Conservation (phyloP, 2,888 invertebrate species). For the Gandaritis pyraliata region DNA sequence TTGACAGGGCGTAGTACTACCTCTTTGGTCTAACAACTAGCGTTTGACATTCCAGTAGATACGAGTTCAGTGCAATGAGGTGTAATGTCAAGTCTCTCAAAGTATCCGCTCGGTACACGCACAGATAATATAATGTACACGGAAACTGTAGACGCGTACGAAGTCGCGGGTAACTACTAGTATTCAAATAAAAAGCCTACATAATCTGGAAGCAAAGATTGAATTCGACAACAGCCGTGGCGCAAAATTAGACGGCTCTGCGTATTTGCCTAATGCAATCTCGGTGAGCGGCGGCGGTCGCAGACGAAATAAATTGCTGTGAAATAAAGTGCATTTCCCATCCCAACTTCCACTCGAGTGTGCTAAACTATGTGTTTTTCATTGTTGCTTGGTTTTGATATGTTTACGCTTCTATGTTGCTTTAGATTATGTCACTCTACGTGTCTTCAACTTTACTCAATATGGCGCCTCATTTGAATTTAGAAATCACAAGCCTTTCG, state of each 20-base stretch:
- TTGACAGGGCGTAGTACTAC: too few relatives aligned
- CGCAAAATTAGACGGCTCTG: conserved; percentile 45
- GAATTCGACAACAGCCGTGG: conserved; percentile 30
- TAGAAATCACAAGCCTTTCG: not conserved
- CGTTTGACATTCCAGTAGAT: too few relatives aligned
- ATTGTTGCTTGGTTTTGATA: conserved; percentile 19
- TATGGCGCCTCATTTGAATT: not conserved
- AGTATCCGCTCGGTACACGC: too few relatives aligned
- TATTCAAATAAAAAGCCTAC: not conserved
- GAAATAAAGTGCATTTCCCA: conserved; percentile 56
- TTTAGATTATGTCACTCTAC: not conserved
- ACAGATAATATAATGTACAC: too few relatives aligned
- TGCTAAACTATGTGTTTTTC: conserved; percentile 16
- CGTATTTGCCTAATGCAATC: conserved; percentile 65
- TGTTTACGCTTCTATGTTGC: conserved; percentile 12
- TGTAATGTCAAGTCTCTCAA: too few relatives aligned
- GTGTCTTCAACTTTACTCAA: too few relatives aligned
- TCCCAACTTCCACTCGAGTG: conserved; percentile 16
- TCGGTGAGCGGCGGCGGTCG: conserved; percentile 53
- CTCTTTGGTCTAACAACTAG: too few relatives aligned
- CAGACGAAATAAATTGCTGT: conserved; percentile 64
- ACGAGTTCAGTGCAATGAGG: too few relatives aligned
- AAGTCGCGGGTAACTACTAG: too few relatives aligned
- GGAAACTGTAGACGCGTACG: too few relatives aligned
- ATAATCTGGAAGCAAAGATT: conserved; percentile 19